Base-by-base conservation (phyloP, 1,140 invertebrate species). In the Coelopa frigida region DNA sequence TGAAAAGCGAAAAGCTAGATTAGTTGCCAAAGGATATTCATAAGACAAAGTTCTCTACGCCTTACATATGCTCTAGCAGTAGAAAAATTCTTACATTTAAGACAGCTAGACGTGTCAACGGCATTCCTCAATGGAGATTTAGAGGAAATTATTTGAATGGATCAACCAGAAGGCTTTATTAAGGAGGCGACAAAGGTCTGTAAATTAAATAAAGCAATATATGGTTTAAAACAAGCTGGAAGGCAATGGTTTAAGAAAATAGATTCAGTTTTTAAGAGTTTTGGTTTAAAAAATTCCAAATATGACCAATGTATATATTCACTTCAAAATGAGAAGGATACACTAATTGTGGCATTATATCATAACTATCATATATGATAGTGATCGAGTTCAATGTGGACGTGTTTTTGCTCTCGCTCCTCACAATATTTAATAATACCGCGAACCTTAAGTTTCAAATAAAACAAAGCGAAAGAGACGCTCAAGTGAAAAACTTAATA, bases 71-170 rank as follows among this genome's bases (percentile, higher is more conserved):
- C 37, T 7, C 10, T 48, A 23, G 27, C 49, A 14, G 42, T 38
- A 31, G 8, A 49, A 33, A 5, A 51, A 42, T 15, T 39, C 37
- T 44, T 68, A 14, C 10, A 59, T 8, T 56, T 66, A 3, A 33
- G 59, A 20, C 68, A 69, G 29, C 54, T 71, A 54, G 59, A 71
- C 58, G 61, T 58, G 11, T 41, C 59, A 23, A 54, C 57, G 20
- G 62, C 66, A 7, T 68, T 58, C 48, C 33, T 63, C 11, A 55
- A 58, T 49, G 62, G 59, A 32, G 43, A 56, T 7, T 54, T 73
- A 53, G 54, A 62, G 20, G 62, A 66, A 49, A 58, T 71, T 5
- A 61, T 74, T 5, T 73, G 51, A 40, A 67, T 71, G 62, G 27
- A 57, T 18, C 57, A 63, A 48, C 70, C 72, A 20, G 29, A 32